phyloP scores from a whole-genome alignment of 2,888 invertebrate genomes.

The Macrostomum cliftonense region DNA sequence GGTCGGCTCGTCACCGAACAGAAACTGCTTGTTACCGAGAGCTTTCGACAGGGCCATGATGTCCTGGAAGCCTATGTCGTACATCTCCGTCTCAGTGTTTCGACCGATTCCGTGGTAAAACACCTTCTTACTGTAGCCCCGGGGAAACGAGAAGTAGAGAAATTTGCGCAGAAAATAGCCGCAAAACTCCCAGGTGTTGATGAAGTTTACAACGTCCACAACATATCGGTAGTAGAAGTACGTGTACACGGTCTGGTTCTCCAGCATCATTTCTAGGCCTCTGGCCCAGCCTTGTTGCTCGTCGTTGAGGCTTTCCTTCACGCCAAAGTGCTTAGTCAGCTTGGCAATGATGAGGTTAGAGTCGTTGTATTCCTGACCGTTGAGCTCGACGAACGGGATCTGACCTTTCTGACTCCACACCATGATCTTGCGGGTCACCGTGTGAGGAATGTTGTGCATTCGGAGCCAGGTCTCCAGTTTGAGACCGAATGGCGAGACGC shows the following conservation, averaged over 20 bases:
- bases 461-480: slow-evolving; percentile 19
- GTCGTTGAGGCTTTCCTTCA: slow-evolving; percentile 3
- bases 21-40: slow-evolving; percentile 75
- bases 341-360: slow-evolving; percentile 74
- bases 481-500: slow-evolving; percentile 20
- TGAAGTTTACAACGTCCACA: slow-evolving; percentile 2
- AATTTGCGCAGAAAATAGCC: neutral
- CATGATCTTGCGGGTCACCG: slow-evolving; percentile 9
- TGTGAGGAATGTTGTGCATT: slow-evolving; percentile 16
- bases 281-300: slow-evolving; percentile 52
- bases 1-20: slow-evolving; percentile 84
- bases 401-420: slow-evolving; percentile 57
- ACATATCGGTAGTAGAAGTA: slow-evolving; percentile 10
- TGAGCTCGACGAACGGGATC: slow-evolving; percentile 77
- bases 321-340: slow-evolving; percentile 52
- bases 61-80: slow-evolving; percentile 73
- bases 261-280: slow-evolving; percentile 59
- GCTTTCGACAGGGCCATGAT: slow-evolving; percentile 71
- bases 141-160: slow-evolving; percentile 6
- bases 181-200: slow-evolving; percentile 4
- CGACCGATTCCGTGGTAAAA: slow-evolving; percentile 82
- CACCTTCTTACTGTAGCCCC: slow-evolving; percentile 68
- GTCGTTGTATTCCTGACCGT: slow-evolving; percentile 81
- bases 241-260: slow-evolving; percentile 28
- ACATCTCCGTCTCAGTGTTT: slow-evolving; percentile 70